Evolutionary conservation across 1,140 invertebrate genomes (phyloP), one percentile per base, ranked within the genome.

Genomic region (Drosophila pruinosa): DNA sequence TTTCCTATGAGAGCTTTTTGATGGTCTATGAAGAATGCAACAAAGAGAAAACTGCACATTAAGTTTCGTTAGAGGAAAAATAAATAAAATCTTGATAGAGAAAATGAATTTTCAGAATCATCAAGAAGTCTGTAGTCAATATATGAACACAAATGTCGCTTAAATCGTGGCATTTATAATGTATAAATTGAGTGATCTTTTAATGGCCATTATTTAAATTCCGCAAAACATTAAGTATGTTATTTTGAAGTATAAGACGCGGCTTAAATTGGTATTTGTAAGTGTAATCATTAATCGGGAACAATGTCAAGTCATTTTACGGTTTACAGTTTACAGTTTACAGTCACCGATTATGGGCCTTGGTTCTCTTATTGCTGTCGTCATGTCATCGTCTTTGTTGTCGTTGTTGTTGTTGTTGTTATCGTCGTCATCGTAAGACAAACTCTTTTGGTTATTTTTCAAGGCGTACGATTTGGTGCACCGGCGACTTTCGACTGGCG

Each of bases 261-360:
- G 19, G 43, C 31, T 67, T 45, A 58, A 68, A 61, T 61, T 41
- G 57, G 31, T 24, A 45, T 45, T 45, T 45, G 43, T 45, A 45
- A 45, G 22, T 45, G 43, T 53, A 69, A 69, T 69, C 65, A 62
- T 52, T 62, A 69, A 69, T 62, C 57, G 65, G 47, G 14, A 62
- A 62, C 65, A 52, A 69, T 69, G 65, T 69, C 65, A 69, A 62
- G 17, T 54, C 47, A 45, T n/a, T 47, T 22, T 12, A 45, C 19
- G 12, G 41, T 45, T 43, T 21, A 43, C 41, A 43, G 19, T 45
- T 43, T 21, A 43, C 41, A 43, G 19, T 43, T 47, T 47, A 47
- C 21, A 47, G 43, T 47, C 43, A 6, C 22, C 22, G 43, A 47
- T 47, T 22, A 47, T 47, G 43, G 43, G 43, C 43, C 43, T 47